Base-by-base conservation (phyloP, 2,113 vertebrate species). In the Entelurus aequoreus region DNA sequence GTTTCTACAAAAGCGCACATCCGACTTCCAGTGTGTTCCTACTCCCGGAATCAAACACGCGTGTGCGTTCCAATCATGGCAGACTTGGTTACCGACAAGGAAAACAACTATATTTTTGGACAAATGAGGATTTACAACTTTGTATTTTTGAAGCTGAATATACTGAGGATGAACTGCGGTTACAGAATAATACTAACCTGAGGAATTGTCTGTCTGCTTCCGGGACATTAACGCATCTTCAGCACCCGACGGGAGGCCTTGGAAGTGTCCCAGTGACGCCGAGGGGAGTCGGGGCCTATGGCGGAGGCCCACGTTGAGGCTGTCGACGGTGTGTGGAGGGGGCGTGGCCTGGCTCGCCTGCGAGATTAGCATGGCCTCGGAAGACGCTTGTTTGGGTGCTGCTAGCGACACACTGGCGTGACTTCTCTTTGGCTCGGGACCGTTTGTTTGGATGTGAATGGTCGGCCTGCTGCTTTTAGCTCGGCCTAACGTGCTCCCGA, bases 401-500 rank as follows among this genome's bases (percentile, higher is more conserved):
- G 49, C 46, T 3, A 28, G 38, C 13, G 62, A 16, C 10, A 16
- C 19, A 21, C 5, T 11, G 6, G 55, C 9, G 2, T n/a, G 38
- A 19, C n/a, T 21, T 11, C 42, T 46, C 6, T 46, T 9, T 44
- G 21, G 21, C 11, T 21, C 55, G 19, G 40, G 15, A 16, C 15
- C 6, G 15, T 9, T 5, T 19, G 40, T 21, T 44, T 57, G n/a
- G 12, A 21, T 44, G 7, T n/a, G 35, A 35, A 61, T 5, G 48
- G 8, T 49, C 13, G 55, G 48, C 38, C 6, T 46, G 10, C 6
- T 37, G 13, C 2, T 6, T 44, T 69, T 68, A 2, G 15, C n/a
- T 46, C 75, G 54, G 14, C 59, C 66, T 47, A 86, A 72, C 1
- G 49, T 63, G 42, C 71, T 50, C 65, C 69, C 77, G 14, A 70